phyloP scores from a whole-genome alignment of 2,888 invertebrate genomes.

The Drosophila ochracea region DNA sequence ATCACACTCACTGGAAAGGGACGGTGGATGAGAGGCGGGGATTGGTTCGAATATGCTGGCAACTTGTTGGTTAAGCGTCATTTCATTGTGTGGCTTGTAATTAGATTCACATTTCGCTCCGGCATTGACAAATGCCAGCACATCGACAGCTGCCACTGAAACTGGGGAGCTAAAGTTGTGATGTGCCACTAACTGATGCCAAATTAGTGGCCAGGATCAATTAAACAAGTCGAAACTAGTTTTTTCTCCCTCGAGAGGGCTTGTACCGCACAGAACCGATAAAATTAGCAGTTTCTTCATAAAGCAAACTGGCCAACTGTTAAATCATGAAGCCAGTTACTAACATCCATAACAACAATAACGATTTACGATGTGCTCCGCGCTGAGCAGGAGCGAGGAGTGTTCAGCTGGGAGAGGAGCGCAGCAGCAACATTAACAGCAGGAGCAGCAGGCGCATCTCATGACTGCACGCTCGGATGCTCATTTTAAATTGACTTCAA shows the following conservation, averaged over 20 bases:
- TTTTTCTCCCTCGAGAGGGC: slow-evolving; percentile 16
- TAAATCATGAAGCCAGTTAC: slow-evolving; percentile 66
- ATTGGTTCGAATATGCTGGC: slow-evolving; percentile 2
- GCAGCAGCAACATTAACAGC: background rate
- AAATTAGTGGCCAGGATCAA: slow-evolving; percentile 64
- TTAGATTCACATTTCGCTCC: slow-evolving; percentile 66
- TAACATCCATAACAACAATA: slow-evolving; percentile 68
- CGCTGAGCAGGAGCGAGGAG: background rate
- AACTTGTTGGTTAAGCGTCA: slow-evolving; percentile 31
- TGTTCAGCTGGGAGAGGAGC: background rate
- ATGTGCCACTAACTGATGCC: slow-evolving; percentile 46
- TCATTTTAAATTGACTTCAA: slow-evolving; percentile 82
- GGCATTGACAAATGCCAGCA: slow-evolving; percentile 13
- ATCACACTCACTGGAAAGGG: background rate
- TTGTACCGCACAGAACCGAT: slow-evolving; percentile 57
- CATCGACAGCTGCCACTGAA: slow-evolving; percentile 7
- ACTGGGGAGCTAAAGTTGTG: slow-evolving; percentile 51
- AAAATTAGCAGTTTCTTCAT: slow-evolving; percentile 79
- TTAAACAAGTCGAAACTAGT: slow-evolving; percentile 59
- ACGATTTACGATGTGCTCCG: slow-evolving; percentile 40
- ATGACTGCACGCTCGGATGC: slow-evolving; percentile 80
- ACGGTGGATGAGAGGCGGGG: background rate
- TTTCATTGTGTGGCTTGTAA: slow-evolving; percentile 66
- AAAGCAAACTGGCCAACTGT: slow-evolving; percentile 70
- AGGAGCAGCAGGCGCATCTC: slow-evolving; percentile 62